Conservation (phyloP, 92 coral and sea anemone genomes). For the Heteractis magnifica region DNA sequence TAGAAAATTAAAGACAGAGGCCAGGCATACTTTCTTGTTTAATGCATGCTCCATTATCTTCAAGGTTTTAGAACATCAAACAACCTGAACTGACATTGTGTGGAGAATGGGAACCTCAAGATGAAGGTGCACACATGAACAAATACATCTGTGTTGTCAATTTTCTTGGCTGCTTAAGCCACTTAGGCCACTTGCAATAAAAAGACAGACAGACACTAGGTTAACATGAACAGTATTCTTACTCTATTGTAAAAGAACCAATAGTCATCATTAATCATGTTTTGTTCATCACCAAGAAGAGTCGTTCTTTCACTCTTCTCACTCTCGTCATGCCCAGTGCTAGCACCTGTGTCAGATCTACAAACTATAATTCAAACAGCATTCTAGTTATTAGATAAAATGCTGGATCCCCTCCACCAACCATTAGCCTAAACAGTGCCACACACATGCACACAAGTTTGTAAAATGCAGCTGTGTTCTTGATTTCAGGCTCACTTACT, state of each 20-base stretch:
- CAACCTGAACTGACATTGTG: too few species aligned
- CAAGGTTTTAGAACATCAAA: too few species aligned
- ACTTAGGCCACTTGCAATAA: not conserved
- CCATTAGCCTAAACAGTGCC: too few species aligned
- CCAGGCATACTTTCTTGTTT: too few species aligned
- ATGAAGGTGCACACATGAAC: not conserved
- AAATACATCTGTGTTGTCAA: too few species aligned
- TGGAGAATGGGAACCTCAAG: too few species aligned
- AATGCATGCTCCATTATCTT: too few species aligned
- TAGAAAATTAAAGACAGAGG: too few species aligned
- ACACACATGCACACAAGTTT: too few species aligned
- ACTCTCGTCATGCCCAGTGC: not conserved
- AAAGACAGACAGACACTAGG: not conserved
- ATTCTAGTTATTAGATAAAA: not conserved
- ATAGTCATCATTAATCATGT: conserved; percentile 68
- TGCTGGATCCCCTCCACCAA: not conserved
- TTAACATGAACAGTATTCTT: not conserved
- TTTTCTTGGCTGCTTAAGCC: not conserved
- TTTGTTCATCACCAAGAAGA: conserved; percentile 56
- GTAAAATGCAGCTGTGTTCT: too few species aligned
- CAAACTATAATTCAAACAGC: not conserved
- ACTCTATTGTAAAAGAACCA: conserved; percentile 90
- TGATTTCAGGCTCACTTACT: too few species aligned
- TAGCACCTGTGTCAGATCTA: conserved; percentile 23
- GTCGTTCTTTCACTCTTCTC: conserved; percentile 36